Percentiles rank a stretch among this genome's conserved stretches.
These are phyloP conservation scores for Motacilla tschutschensis DNA, from an alignment of 2,113 vertebrate genomes.

Conservation along the genomic window DNA sequence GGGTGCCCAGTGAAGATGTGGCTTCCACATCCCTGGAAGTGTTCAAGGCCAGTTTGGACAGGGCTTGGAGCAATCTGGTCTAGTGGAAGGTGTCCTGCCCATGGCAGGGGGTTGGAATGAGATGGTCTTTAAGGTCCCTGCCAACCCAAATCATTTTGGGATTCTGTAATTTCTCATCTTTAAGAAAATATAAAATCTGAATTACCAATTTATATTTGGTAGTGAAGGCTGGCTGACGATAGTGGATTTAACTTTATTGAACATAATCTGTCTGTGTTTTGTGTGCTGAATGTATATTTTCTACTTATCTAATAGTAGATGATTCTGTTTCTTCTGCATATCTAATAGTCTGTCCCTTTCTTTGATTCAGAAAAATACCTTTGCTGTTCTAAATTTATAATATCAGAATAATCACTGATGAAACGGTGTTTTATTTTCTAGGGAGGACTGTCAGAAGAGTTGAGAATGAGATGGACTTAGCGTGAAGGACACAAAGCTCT, in stretches of 20 bases:
- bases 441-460: neutral
- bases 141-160: neutral
- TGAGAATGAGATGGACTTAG: neutral
- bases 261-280: neutral
- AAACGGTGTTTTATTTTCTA: neutral
- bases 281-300: neutral
- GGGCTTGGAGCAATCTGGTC: rapidly evolving
- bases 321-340: neutral
- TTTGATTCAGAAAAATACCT: neutral
- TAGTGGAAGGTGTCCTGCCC: neutral
- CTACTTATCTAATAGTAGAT: neutral
- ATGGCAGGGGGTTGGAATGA: neutral
- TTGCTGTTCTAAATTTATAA: neutral
- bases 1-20: neutral
- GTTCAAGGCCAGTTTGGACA: neutral
- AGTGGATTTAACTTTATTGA: neutral
- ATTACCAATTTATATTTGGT: neutral
- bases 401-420: neutral
- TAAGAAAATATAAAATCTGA: neutral
- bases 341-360: neutral
- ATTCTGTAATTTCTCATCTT: neutral
- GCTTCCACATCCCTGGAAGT: neutral
- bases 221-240: neutral
- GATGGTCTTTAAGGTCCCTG: neutral
- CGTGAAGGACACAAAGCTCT: neutral